A percentile compares a stretch with the other conserved stretches of the same genome.
phyloP scores from a whole-genome alignment of 2,888 invertebrate species.

The Parnassius glacialis region DNA sequence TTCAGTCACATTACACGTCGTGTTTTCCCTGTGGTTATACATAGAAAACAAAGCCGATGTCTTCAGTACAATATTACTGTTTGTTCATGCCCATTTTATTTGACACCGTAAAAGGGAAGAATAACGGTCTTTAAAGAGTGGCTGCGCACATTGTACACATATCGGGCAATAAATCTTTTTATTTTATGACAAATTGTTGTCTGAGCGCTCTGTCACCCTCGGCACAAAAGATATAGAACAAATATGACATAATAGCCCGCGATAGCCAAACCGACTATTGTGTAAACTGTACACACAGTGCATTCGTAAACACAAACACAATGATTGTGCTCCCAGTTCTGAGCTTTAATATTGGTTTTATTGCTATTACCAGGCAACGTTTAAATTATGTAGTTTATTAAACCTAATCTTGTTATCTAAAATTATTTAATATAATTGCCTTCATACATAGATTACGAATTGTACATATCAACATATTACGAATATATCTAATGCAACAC shows the following conservation, averaged over 20 bases:
- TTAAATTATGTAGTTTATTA: too few relatives aligned
- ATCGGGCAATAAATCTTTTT: constrained; percentile 74
- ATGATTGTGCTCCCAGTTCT: constrained; percentile 54
- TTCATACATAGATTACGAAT: too few relatives aligned
- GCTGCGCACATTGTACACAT: constrained; percentile 59
- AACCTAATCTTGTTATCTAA: too few relatives aligned
- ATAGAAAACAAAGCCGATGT: constrained; percentile 59
- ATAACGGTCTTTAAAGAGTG: constrained; percentile 73
- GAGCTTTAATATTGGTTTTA: constrained; percentile 52
- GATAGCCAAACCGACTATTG: constrained; percentile 65
- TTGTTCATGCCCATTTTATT: constrained; percentile 73
- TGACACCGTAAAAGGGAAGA: constrained; percentile 72
- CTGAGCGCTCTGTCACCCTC: constrained; percentile 58
- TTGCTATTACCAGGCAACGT: too few relatives aligned
- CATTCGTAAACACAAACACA: constrained; percentile 71
- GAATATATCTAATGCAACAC: too few relatives aligned
- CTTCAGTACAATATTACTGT: constrained; percentile 68
- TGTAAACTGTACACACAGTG: constrained; percentile 43
- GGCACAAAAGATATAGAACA: constrained; percentile 74
- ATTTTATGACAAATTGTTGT: constrained; percentile 81
- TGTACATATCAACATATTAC: too few relatives aligned
- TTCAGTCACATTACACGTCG: constrained; percentile 10
- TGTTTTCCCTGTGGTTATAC: constrained; percentile 31
- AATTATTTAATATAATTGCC: too few relatives aligned
- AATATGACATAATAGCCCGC: constrained; percentile 67